Conservation (phyloP, 1,140 invertebrate species). For the Ridgeia piscesae region DNA sequence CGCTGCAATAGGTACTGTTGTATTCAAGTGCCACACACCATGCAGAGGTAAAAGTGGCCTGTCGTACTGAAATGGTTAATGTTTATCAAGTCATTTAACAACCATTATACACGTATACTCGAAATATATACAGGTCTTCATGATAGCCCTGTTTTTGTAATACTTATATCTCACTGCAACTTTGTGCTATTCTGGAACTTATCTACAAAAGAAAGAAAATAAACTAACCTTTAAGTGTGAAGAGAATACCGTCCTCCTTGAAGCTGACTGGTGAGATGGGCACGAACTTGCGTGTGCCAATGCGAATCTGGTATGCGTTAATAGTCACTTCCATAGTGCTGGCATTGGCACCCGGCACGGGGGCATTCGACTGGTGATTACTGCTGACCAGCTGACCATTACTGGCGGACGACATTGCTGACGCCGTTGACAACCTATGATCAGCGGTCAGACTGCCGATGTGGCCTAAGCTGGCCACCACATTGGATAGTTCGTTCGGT, state of each 20-base stretch:
- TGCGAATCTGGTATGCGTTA: slow-evolving; percentile 26
- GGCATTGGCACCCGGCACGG: not conserved
- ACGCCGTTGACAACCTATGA: not conserved
- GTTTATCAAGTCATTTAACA: no score
- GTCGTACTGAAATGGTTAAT: no score
- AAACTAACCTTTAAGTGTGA: slow-evolving; percentile 28
- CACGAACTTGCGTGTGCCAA: slow-evolving; percentile 27
- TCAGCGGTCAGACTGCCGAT: slow-evolving; percentile 9
- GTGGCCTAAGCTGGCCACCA: not conserved
- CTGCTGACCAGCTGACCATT: not conserved
- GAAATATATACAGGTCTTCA: no score
- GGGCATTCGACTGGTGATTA: not conserved
- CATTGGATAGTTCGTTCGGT: not conserved
- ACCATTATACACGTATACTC: no score
- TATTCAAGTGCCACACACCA: no score
- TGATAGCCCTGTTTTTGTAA: no score
- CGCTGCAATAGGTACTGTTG: no score
- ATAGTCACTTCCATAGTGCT: slow-evolving; percentile 1
- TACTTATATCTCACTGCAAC: no score
- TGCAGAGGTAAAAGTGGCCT: no score
- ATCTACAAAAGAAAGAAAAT: slow-evolving; percentile 5
- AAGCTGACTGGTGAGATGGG: slow-evolving; percentile 24
- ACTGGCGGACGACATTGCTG: slow-evolving; percentile 13
- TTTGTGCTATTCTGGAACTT: no score
- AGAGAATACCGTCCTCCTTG: slow-evolving; percentile 32